phyloP scores from a whole-genome alignment of 2,888 invertebrate genomes.

The Cabera pusaria region DNA sequence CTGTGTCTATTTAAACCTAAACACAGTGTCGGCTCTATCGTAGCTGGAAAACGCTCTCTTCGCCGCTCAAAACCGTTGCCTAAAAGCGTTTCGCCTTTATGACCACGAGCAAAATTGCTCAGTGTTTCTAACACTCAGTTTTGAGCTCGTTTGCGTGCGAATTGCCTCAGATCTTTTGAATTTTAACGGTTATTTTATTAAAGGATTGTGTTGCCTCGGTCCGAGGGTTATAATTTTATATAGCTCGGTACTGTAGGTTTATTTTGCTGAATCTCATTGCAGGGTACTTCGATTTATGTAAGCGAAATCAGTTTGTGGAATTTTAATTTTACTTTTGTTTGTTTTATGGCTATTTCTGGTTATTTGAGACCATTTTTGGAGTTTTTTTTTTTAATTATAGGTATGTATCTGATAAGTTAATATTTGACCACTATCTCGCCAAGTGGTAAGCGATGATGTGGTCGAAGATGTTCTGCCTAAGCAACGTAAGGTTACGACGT shows the following conservation, averaged over 20 bases:
- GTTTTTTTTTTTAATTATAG: no score
- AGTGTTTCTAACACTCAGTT: conserved; percentile 48
- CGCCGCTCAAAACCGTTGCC: conserved; percentile 34
- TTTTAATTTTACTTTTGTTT: no score
- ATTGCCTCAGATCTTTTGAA: conserved; percentile 58
- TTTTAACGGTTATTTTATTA: conserved; percentile 53
- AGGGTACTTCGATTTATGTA: conserved; percentile 26
- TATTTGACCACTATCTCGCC: no score
- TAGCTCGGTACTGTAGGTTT: conserved; percentile 37
- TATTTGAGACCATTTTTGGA: no score
- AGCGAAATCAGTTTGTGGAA: conserved; percentile 14
- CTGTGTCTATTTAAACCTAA: neutral
- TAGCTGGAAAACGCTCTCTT: conserved; percentile 39
- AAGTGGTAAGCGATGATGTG: no score
- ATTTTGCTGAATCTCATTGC: conserved; percentile 25
- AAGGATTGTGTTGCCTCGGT: conserved; percentile 50
- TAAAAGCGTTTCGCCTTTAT: conserved; percentile 56
- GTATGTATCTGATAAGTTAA: no score
- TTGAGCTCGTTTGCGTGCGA: conserved; percentile 58
- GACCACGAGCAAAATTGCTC: conserved; percentile 48
- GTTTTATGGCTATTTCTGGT: no score
- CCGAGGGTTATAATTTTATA: conserved; percentile 47
- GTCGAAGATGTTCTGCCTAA: no score
- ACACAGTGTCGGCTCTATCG: conserved; percentile 12
- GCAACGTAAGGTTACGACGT: no score